Conservation (phyloP, 1,140 invertebrate species). For the Cydia splendana region DNA sequence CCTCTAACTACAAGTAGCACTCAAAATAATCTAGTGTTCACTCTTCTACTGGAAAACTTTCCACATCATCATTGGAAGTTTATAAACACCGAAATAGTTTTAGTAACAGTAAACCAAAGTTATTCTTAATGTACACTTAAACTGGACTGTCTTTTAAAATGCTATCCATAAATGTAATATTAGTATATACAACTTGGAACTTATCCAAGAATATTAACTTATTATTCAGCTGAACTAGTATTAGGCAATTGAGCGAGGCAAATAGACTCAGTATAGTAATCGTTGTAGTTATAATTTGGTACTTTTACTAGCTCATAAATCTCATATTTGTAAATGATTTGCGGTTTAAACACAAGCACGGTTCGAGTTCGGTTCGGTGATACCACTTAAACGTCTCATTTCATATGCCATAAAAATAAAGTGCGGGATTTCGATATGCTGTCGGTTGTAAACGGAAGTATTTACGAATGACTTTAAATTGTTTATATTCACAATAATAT, state of each 20-base stretch:
- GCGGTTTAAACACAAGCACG: not conserved
- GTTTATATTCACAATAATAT: not conserved
- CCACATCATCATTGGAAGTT: not conserved
- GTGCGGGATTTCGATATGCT: conserved; percentile 19
- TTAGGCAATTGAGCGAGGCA: not conserved
- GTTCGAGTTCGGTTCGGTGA: not conserved
- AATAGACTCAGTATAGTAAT: not conserved
- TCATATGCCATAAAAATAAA: conserved; percentile 29
- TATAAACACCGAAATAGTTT: not conserved
- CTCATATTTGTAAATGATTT: conserved; percentile 24
- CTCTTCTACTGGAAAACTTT: not conserved
- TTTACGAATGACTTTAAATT: conserved; percentile 17
- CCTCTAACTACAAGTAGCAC: not conserved
- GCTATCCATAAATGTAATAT: not conserved
- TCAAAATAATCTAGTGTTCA: not conserved
- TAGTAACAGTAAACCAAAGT: not conserved
- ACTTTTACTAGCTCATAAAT: conserved; percentile 17
- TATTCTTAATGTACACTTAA: conserved; percentile 11
- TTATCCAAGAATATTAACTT: conserved; percentile 29
- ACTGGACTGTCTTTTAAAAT: not conserved
- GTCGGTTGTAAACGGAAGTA: conserved; percentile 5
- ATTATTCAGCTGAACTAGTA: not conserved
- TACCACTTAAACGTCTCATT: conserved; percentile 26
- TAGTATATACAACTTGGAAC: not conserved
- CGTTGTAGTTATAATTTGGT: not conserved